These are phyloP conservation scores for Melipona beecheii DNA, from an alignment of 2,888 invertebrate species.

Conservation along the genomic window DNA sequence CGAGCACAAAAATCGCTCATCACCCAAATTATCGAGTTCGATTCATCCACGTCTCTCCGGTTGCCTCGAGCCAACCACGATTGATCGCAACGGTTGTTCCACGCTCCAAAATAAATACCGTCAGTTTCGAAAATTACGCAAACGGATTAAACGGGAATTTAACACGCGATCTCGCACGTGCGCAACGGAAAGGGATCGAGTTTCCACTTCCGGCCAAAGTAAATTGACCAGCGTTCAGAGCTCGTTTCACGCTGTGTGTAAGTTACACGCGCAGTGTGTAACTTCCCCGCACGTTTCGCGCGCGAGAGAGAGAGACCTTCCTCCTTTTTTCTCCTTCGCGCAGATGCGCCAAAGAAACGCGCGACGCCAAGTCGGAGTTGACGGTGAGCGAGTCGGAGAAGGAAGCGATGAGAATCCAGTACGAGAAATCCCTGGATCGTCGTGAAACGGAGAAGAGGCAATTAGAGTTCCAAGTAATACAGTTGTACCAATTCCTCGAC, in stretches of 20 bases:
- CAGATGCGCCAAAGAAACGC: constrained; percentile 68
- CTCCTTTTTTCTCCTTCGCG: not conserved
- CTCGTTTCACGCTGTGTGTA: not conserved
- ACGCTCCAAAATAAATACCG: not conserved
- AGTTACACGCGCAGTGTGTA: not conserved
- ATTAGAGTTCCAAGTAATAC: constrained; percentile 58
- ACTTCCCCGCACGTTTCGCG: not conserved
- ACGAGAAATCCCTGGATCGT: constrained; percentile 51
- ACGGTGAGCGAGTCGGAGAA: constrained; percentile 66
- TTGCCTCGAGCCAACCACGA: no score
- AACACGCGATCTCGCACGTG: not conserved
- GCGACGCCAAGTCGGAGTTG: constrained; percentile 64
- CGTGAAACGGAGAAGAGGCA: constrained; percentile 63
- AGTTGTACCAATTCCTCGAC: not conserved
- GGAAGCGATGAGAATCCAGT: constrained; percentile 64
- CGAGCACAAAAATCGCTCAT: no score
- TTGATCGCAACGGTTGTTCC: not conserved
- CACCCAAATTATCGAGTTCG: no score
- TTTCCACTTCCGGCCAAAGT: not conserved
- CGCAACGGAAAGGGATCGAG: not conserved
- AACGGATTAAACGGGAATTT: not conserved
- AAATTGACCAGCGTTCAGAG: not conserved
- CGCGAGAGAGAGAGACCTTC: no score
- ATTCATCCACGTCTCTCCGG: no score
- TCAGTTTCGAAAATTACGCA: not conserved